phyloP scores from a whole-genome alignment of 2,888 invertebrate species.

The Drosophila antonietae region DNA sequence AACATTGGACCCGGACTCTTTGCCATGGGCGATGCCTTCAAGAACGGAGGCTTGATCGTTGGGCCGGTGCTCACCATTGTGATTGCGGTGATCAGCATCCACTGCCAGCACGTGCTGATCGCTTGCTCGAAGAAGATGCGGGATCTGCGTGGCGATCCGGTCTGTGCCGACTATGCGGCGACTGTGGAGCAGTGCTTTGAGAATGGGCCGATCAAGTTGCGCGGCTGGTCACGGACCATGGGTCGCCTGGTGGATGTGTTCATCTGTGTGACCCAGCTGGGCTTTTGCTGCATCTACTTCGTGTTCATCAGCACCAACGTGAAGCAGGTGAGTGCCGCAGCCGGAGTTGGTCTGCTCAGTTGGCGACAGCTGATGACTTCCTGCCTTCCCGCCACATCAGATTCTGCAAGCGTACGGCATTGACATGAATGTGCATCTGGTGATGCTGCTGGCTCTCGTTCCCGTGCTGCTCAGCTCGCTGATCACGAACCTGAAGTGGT shows the following conservation, averaged over 20 bases:
- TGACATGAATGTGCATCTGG: constrained; percentile 86
- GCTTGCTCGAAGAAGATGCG: constrained; percentile 89
- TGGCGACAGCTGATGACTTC: not conserved
- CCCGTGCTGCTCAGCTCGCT: constrained; percentile 92
- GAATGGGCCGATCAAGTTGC: constrained; percentile 89
- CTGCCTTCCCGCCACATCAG: constrained; percentile 84
- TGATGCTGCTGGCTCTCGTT: constrained; percentile 90
- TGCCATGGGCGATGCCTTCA: constrained; percentile 97
- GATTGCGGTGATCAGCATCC: constrained; percentile 94
- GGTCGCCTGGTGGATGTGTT: constrained; percentile 92
- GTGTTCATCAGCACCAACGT: constrained; percentile 96
- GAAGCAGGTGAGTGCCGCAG: constrained; percentile 87
- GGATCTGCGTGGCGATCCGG: constrained; percentile 86
- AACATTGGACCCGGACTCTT: constrained; percentile 98
- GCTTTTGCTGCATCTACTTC: constrained; percentile 99
- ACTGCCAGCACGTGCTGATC: constrained; percentile 96
- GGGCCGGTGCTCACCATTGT: constrained; percentile 91
- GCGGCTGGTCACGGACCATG: constrained; percentile 87
- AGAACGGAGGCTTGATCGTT: constrained; percentile 94
- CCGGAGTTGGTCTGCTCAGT: not conserved
- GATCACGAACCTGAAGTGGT: constrained; percentile 90
- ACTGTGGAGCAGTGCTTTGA: constrained; percentile 93
- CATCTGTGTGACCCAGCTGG: constrained; percentile 97
- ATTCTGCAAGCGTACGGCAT: constrained; percentile 88
- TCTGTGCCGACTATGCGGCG: constrained; percentile 90